Base-by-base conservation (phyloP, 2,113 vertebrate genomes). In the Labeo catla region DNA sequence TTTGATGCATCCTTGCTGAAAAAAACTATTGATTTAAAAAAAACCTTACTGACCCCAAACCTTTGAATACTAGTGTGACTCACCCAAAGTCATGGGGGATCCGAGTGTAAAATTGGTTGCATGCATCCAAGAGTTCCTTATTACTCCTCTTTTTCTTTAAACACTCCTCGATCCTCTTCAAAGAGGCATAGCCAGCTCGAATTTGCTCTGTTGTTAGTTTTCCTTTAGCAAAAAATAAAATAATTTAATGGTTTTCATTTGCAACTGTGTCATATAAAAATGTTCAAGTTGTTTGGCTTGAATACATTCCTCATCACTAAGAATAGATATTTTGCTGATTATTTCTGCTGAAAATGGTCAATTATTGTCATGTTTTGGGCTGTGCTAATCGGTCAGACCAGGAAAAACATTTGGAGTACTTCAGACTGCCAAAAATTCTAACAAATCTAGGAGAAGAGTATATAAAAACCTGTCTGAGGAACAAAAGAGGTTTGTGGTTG, bases 51-150 rank as follows among this genome's bases (percentile, higher is more conserved):
- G 49, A 28, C 23, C 8, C 28, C 6, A 77, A 52, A 23, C 4
- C 16, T 77, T 34, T 23, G 7, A 54, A 34, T 23, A 0, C 19
- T 13, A n/a, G 1, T 45, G 6, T 12, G n/a, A 50, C 36, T 85
- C 84, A 98, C 97, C 97, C 97, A 81, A 98, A 98, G 92, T 98
- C 96, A 52, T 98, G 97, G 0, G 97, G 97, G 85, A 98, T 97
- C 34, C 96, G 95, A 11, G 97, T 98, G 89, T 98, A 98, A 90
- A 98, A 98, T 85, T 97, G 95, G 90, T 97, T 98, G 91, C 97
- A 98, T 1, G 97, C 97, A 45, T 97, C 96, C 63, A 96, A 2
- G 50, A 97, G 93, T 13, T 94, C 91, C 2, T 72, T 90, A 57
- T 57, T 93, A 6, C 87, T 90, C 23, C 91, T 90, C 79, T 95